Evolutionary conservation across 1,140 invertebrate genomes (phyloP).

Genomic region (Triops cancriformis): DNA sequence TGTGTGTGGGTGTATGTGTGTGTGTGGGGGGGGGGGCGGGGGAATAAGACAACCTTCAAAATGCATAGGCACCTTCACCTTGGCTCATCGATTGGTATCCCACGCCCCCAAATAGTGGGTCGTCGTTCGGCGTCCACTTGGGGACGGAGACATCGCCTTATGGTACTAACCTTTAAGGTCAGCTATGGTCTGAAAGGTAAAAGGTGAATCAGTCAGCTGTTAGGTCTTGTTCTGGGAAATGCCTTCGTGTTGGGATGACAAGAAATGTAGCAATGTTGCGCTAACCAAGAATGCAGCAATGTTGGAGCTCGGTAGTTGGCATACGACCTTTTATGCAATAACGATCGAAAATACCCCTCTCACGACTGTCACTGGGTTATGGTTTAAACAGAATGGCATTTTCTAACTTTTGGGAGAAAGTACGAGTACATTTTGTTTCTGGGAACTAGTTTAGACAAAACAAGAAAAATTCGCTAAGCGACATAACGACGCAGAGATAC

Average conservation of each 20-base stretch:
- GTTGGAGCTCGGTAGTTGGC: too few relatives aligned
- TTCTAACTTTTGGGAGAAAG: too few relatives aligned
- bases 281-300: too few relatives aligned
- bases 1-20: not conserved
- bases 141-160: not conserved
- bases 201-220: slow-evolving; percentile 4
- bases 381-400: too few relatives aligned
- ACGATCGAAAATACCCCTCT: too few relatives aligned
- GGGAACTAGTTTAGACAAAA: not conserved
- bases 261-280: too few relatives aligned
- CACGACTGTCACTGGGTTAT: too few relatives aligned
- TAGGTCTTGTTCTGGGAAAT: not conserved
- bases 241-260: not conserved
- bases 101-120: not conserved
- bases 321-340: too few relatives aligned
- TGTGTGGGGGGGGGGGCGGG: too few relatives aligned
- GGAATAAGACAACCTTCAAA: not conserved
- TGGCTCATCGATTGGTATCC: slow-evolving; percentile 9
- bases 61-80: not conserved
- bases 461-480: not conserved
- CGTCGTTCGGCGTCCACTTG: not conserved
- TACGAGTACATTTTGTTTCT: not conserved
- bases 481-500: not conserved
- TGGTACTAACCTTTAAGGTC: not conserved
- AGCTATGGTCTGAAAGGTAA: not conserved